Percentiles rank a stretch among this genome's conserved stretches.
Evolutionary conservation across 2,797 vertebrate genomes (phyloP).

Genomic region (Notolepis coatsorum): DNA sequence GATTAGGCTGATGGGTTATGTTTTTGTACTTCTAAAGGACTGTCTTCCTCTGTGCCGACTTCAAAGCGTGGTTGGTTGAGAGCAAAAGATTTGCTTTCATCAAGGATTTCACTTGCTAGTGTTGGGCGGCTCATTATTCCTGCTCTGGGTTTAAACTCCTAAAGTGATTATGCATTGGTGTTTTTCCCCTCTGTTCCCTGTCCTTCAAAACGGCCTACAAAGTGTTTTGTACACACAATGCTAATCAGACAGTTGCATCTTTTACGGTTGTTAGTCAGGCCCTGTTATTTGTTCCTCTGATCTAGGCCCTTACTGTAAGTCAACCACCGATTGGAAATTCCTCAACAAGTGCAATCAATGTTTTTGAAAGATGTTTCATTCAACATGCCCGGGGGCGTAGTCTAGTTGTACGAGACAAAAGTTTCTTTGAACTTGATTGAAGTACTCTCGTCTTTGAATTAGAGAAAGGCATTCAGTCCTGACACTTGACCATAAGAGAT

Average conservation of each 20-base stretch:
- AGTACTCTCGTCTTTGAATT: conserved; percentile 44
- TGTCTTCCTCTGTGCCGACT: conserved; percentile 25
- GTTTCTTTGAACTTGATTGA: conserved; percentile 21
- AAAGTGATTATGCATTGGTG: conserved; percentile 44
- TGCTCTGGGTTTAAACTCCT: conserved; percentile 40
- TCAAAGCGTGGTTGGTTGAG: conserved; percentile 46
- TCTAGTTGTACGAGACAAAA: conserved; percentile 26
- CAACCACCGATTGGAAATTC: conserved; percentile 48
- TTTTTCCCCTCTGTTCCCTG: conserved; percentile 19
- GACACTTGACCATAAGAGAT: conserved; percentile 32
- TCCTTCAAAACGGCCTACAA: conserved; percentile 28
- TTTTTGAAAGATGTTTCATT: conserved; percentile 41
- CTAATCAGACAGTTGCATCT: conserved; percentile 57
- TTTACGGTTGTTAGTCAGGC: conserved; percentile 29
- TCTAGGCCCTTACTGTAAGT: conserved; percentile 50
- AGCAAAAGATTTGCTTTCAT: conserved; percentile 55
- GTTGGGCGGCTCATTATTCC: conserved; percentile 34
- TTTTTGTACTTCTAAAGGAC: conserved; percentile 40
- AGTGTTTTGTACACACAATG: conserved; percentile 34
- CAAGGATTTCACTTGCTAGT: conserved; percentile 30
- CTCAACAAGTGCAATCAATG: conserved; percentile 19
- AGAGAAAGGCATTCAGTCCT: conserved; percentile 34
- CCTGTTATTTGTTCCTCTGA: conserved; percentile 31
- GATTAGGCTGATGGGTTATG: conserved; percentile 40
- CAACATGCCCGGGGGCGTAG: conserved; percentile 20